Base-by-base conservation (phyloP, 1,140 invertebrate species). In the Bilobella aurantiaca region DNA sequence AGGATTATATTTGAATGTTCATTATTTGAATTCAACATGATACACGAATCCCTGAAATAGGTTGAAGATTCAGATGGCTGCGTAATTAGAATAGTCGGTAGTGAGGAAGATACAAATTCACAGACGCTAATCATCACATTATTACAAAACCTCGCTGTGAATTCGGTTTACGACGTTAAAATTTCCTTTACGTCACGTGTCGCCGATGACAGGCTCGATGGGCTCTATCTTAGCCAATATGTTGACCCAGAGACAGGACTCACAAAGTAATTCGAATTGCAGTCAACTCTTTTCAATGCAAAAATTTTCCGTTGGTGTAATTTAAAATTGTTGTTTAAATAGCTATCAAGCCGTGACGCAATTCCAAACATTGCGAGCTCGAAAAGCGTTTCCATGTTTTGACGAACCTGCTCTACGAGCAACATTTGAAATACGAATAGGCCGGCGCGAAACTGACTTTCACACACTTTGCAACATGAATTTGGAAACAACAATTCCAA, bases 341-440 rank as follows among this genome's bases (percentile, higher is more conserved):
- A 62, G 59, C 23, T 34, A 62, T 47, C 21, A 46, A n/a, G 34
- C 61, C 5, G 34, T 46, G 8, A 63, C 61, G 8, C 34, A 63
- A 49, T 47, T 47, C 21, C 31, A 63, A 53, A 5, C 37, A 27
- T 5, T 53, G 14, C 12, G 42, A 3, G 92, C 92, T 0, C 80
- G 90, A 27, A 82, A 83, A 29, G 82, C 92, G 60, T 96, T 96
- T 76, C 93, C 93, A 0, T 95, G 91, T 75, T 93, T 95, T 77
- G 93, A 96, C 76, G 90, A 96, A 74, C 91, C 93, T 0, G 82
- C 78, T 1, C 84, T 89, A 67, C 96, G 96, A 79, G 82, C 84
- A 0, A 83, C 83, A 1, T 86, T 88, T 72, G 78, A 82, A 31
- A 76, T 89, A 0, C 84, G 80, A 18, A 80, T 90, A 0, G 80